Conservation (phyloP, 2,797 vertebrate species). For the Melanotaenia nigrans region DNA sequence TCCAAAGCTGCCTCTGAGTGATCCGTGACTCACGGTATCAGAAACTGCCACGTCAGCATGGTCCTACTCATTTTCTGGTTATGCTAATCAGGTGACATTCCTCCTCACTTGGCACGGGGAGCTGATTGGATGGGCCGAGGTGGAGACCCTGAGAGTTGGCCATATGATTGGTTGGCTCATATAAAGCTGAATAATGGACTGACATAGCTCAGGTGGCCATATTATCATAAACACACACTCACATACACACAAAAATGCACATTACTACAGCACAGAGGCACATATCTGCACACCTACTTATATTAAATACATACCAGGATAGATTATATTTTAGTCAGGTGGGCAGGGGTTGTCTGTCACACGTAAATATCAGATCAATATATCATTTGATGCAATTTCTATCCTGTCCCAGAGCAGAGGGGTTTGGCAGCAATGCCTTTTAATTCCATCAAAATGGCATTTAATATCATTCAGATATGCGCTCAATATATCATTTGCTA, state of each 20-base stretch:
- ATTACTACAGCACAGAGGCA: slow-evolving; percentile 5
- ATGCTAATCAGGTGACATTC: slow-evolving; percentile 71
- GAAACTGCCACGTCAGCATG: slow-evolving; percentile 58
- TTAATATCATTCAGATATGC: slow-evolving; percentile 56
- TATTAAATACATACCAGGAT: slow-evolving; percentile 36
- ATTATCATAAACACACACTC: slow-evolving; percentile 42
- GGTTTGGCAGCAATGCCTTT: slow-evolving; percentile 40
- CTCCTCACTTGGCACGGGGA: slow-evolving; percentile 67
- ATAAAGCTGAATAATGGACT: slow-evolving; percentile 71
- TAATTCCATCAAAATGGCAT: slow-evolving; percentile 58
- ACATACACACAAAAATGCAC: slow-evolving; percentile 21
- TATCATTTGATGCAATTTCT: slow-evolving; percentile 56
- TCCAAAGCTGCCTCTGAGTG: slow-evolving; percentile 25
- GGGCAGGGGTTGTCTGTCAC: slow-evolving; percentile 53
- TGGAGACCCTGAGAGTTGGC: slow-evolving; percentile 69
- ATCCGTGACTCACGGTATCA: slow-evolving; percentile 20
- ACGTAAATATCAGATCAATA: slow-evolving; percentile 70
- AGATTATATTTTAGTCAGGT: slow-evolving; percentile 61
- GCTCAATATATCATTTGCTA: slow-evolving; percentile 55
- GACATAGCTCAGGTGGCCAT: slow-evolving; percentile 58
- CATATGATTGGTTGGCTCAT: slow-evolving; percentile 72
- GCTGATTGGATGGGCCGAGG: slow-evolving; percentile 76
- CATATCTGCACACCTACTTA: slow-evolving; percentile 26
- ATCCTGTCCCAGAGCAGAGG: slow-evolving; percentile 31
- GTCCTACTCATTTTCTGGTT: slow-evolving; percentile 56